A percentile compares a stretch with the other conserved stretches of the same genome.
phyloP scores from a whole-genome alignment of 2,888 invertebrate genomes.

The Muschampia plurimacula region DNA sequence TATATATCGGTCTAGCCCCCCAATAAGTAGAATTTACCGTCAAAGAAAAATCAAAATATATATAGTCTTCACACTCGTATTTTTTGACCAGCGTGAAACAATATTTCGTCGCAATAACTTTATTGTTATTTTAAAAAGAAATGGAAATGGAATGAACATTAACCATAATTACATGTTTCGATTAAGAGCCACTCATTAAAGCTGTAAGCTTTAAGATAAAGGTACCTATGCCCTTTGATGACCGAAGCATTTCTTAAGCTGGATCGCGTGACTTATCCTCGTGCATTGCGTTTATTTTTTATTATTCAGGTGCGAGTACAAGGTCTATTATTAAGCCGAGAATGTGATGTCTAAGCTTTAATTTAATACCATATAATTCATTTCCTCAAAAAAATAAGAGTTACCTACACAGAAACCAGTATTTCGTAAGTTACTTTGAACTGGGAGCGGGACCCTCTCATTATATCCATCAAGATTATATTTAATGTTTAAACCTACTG shows the following conservation, averaged over 20 bases:
- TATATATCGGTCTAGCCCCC: no score
- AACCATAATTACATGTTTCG: no score
- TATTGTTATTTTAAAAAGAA: no score
- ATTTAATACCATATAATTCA: no score
- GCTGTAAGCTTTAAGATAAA: slow-evolving; percentile 45
- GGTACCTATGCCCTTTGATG: slow-evolving; percentile 43
- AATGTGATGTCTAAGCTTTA: not conserved
- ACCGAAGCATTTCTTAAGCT: slow-evolving; percentile 33
- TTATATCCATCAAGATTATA: not conserved
- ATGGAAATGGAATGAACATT: no score
- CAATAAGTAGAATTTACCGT: no score
- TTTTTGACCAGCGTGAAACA: no score
- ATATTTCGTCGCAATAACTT: no score
- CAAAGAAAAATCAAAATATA: no score
- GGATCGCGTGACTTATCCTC: slow-evolving; percentile 40
- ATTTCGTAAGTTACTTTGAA: not conserved
- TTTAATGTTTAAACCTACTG: not conserved
- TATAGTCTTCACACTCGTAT: no score
- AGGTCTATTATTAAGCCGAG: slow-evolving; percentile 10
- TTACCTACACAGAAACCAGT: no score
- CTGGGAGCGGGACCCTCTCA: not conserved
- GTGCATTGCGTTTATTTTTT: slow-evolving; percentile 20
- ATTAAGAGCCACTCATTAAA: slow-evolving; percentile 22
- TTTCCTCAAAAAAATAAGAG: no score
- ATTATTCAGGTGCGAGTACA: not conserved